Percentiles rank a stretch among this genome's conserved stretches.
Evolutionary conservation across 2,113 vertebrate genomes (phyloP).

Genomic region (Proteles cristata): DNA sequence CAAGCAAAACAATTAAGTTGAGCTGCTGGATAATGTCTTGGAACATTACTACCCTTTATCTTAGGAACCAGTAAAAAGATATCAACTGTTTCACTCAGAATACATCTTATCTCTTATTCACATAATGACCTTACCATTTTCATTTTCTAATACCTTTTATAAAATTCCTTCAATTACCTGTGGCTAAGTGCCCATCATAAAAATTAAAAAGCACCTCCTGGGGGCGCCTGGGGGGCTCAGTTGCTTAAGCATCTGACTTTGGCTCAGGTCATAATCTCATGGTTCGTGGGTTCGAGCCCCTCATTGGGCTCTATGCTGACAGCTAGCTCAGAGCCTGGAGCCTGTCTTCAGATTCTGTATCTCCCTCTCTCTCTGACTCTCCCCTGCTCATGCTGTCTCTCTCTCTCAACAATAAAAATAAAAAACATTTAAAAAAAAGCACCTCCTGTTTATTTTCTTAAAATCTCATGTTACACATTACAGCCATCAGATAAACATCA

Average conservation of each 20-base stretch:
- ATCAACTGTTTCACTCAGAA: neutral
- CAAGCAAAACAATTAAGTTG: constrained; percentile 47
- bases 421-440: neutral
- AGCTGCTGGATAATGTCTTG: constrained; percentile 31
- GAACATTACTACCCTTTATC: neutral
- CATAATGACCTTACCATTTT: constrained; percentile 51
- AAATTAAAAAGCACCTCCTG: constrained; percentile 52
- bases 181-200: constrained; percentile 37
- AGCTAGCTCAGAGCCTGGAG: too few relatives aligned
- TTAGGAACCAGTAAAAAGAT: constrained; percentile 20
- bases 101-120: constrained; percentile 16
- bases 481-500: neutral
- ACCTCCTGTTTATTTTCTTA: constrained; percentile 39
- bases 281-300: too few relatives aligned
- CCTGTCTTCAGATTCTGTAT: too few relatives aligned
- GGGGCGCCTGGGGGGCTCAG: too few relatives aligned
- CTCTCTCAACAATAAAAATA: too few relatives aligned
- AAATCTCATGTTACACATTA: constrained; percentile 39
- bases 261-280: too few relatives aligned
- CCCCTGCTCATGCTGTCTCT: too few relatives aligned
- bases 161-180: constrained; percentile 17
- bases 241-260: too few relatives aligned
- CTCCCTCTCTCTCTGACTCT: too few relatives aligned
- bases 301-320: too few relatives aligned
- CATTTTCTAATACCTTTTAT: constrained; percentile 45